Base-by-base conservation (phyloP, 2,888 invertebrate species). In the Gymnocheta viridis region DNA sequence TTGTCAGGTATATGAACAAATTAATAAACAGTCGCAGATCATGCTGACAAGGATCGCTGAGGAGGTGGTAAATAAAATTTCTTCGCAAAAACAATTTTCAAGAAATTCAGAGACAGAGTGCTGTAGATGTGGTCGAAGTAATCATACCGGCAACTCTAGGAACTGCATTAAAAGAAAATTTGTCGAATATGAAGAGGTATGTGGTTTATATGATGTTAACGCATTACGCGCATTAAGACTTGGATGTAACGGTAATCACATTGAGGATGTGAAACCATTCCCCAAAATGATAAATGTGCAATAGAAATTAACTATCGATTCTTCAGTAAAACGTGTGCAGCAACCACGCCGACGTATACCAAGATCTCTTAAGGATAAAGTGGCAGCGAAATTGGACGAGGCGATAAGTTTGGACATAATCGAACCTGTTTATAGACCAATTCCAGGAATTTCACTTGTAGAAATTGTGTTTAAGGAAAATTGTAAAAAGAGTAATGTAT, bases 371-470 rank as follows among this genome's bases (percentile, higher is more conserved):
- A 85, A 86, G 32, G 83, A 73, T 7, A 66, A 66, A 29, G 85
- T 86, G 1, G 72, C 64, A 17, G 9, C 47, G 24, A 70, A 58
- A 22, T 19, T 74, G 10, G 67, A 77, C 3, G 66, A 76, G 24
- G 85, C 87, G 27, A 49, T 86, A 17, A 58, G 82, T 14, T 27
- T 35, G 12, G 88, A 88, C 44, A 89, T 90, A 35, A 90, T 90
- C 29, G 89, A 90, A 85, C 84, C 81, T 66, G 89, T 90, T 9
- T 76, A 67, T 27, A 88, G 86, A 32, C 88, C 89, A 29, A 88
- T 88, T 60, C 49, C 78, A 29, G 91, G 90, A 89, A 86, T 91
- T 78, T 88, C 90, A 85, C 87, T 89, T 4, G 87, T 91, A 5
- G 89, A 89, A 2, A 82, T 89, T 29, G 82, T 74, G 1, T 79